A percentile compares a stretch with the other conserved stretches of the same genome.
phyloP scores from a whole-genome alignment of 92 coral and sea anemone species.

The Actinernus sp. region DNA sequence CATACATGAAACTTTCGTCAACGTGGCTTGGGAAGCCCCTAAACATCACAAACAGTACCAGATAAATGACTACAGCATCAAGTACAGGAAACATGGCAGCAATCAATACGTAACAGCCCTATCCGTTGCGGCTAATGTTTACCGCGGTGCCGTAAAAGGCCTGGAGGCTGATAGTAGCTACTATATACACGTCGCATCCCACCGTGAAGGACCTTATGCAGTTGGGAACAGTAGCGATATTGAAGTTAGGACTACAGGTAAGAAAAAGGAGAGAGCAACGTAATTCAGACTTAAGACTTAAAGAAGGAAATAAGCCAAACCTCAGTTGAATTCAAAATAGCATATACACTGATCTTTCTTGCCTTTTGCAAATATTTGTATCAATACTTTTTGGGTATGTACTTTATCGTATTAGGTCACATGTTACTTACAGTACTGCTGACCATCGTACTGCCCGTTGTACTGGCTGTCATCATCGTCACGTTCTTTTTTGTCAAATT shows the following conservation, averaged over 20 bases:
- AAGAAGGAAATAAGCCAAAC: no score
- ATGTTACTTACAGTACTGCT: slow-evolving; percentile 26
- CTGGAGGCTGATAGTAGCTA: slow-evolving; percentile 35
- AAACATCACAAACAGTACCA: slow-evolving; percentile 33
- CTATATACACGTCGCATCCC: slow-evolving; percentile 32
- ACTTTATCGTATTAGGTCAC: no score
- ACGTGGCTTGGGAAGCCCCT: slow-evolving; percentile 35
- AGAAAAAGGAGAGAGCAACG: no score
- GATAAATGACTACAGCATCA: slow-evolving; percentile 35
- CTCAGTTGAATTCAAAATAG: no score
- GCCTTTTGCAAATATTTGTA: no score
- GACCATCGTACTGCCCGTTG: slow-evolving; percentile 37
- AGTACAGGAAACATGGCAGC: slow-evolving; percentile 21
- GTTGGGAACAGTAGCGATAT: neutral
- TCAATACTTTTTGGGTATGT: no score
- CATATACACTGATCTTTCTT: no score
- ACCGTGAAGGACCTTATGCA: neutral
- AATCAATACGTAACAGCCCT: slow-evolving; percentile 3
- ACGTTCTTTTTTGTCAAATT: neutral
- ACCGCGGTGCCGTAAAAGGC: slow-evolving; percentile 7
- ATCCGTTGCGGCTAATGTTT: slow-evolving; percentile 9
- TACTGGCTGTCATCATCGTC: slow-evolving; percentile 17
- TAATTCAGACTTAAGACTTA: no score
- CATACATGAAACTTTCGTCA: slow-evolving; percentile 11
- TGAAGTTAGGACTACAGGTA: slow-evolving; percentile 32